These are phyloP conservation scores for Nesidiocoris tenuis DNA, from an alignment of 2,888 invertebrate genomes.

Conservation along the genomic window DNA sequence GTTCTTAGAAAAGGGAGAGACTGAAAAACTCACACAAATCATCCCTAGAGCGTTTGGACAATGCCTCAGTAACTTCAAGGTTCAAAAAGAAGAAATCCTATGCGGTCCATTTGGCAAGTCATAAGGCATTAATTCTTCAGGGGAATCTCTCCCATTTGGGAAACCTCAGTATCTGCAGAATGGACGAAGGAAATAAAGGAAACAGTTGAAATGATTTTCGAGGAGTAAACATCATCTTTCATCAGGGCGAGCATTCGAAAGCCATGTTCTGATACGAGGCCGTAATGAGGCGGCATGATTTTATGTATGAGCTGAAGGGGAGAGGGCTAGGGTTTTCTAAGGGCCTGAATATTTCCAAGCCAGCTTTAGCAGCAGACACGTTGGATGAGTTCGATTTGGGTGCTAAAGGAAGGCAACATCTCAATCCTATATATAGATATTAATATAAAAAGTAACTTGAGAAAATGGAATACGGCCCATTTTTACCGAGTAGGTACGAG, in stretches of 20 bases:
- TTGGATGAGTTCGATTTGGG: too few relatives aligned
- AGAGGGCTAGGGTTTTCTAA: too few relatives aligned
- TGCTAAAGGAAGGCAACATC: too few relatives aligned
- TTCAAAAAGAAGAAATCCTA: slow-evolving; percentile 5
- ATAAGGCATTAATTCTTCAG: slow-evolving; percentile 47
- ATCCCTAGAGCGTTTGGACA: slow-evolving; percentile 29
- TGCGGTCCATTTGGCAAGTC: slow-evolving; percentile 47
- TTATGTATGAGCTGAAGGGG: slow-evolving; percentile 45
- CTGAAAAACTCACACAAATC: too few relatives aligned
- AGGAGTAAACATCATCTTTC: slow-evolving; percentile 46
- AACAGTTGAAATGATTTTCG: slow-evolving; percentile 40
- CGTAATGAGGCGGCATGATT: slow-evolving; percentile 45
- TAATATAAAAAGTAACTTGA: too few relatives aligned
- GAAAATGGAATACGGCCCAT: too few relatives aligned
- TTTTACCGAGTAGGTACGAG: too few relatives aligned
- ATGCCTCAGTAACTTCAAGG: slow-evolving; percentile 14
- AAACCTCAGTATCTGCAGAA: slow-evolving; percentile 1
- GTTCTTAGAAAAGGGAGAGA: too few relatives aligned
- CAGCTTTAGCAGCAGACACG: too few relatives aligned
- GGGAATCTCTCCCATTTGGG: slow-evolving; percentile 22
- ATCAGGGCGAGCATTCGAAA: slow-evolving; percentile 13
- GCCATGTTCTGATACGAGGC: slow-evolving; percentile 30
- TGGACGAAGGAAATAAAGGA: slow-evolving; percentile 11
- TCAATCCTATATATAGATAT: too few relatives aligned
- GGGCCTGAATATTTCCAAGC: too few relatives aligned